Base-by-base conservation (phyloP, 1,140 invertebrate genomes). In the Tetragnatha versicolor region DNA sequence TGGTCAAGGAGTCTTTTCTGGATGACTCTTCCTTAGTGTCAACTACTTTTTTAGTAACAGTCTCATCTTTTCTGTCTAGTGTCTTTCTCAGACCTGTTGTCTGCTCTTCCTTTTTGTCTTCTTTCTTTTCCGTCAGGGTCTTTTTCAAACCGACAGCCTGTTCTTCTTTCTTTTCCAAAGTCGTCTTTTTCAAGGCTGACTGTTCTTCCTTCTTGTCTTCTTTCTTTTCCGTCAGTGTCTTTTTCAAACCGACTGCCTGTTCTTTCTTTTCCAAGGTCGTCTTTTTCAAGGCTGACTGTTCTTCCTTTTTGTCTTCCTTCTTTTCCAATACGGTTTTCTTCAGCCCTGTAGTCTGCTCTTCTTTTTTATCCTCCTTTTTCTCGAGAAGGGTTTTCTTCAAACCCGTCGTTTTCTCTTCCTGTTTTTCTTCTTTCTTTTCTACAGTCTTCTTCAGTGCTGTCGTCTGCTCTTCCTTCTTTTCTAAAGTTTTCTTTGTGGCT, bases 391-490 rank as follows among this genome's bases (percentile, higher is more conserved):
- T 75, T 25, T 63, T 66, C 49, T 65, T 78, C 22, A 12, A 9
- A 25, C 9, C 14, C 0, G 10, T 3, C 14, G 49, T 66, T n/a
- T 69, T 20, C 42, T 79, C 68, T 49, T 79, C 77, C 35, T 69
- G 22, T 27, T 69, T n/a, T 25, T 76, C 72, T 63, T 76, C 72
- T 63, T 75, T 63, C 33, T 63, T 61, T 31, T 75, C 60, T 29
- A 49, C 2, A 22, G 45, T 75, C n/a, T 63, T 66, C 49, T 65
- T 78, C 22, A 12, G 10, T 37, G 14, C 14, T 0, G 10, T 3
- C 14, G 49, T 66, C 17, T 69, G 29, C 42, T 79, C 68, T 49
- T 79, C 77, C 35, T 69, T 60, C 22, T 79, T 79, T 20, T 79
- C 45, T 5, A 63, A 7, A 9, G 27, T n/a, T 60, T 72, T 51